Conservation (phyloP, 2,888 invertebrate genomes). For the Tromatobia lineatoria region DNA sequence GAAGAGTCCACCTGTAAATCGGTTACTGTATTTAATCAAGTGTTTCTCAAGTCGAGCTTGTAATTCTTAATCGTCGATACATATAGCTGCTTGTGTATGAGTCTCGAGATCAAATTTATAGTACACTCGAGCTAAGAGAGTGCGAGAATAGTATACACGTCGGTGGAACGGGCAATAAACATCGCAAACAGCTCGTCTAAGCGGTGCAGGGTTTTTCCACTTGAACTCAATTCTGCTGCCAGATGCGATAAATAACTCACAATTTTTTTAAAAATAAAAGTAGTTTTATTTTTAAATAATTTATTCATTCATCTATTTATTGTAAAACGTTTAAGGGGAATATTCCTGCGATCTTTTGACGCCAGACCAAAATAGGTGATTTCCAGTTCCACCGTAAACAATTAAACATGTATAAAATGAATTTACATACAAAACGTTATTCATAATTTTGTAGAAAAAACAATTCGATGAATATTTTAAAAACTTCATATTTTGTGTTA, state of each 20-base stretch:
- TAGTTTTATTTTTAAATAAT: too few relatives aligned
- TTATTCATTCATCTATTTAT: too few relatives aligned
- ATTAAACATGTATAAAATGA: too few relatives aligned
- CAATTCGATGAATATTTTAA: too few relatives aligned
- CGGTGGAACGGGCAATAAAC: constrained; percentile 19
- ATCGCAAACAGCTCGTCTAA: constrained; percentile 13
- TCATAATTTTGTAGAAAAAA: too few relatives aligned
- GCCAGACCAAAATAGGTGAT: too few relatives aligned
- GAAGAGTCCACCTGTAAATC: constrained; percentile 87
- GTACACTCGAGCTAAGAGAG: constrained; percentile 11
- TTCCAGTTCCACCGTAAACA: too few relatives aligned
- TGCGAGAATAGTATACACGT: constrained; percentile 24
- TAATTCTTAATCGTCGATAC: neutral
- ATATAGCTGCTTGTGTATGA: neutral
- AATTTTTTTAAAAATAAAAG: neutral
- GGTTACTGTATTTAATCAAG: neutral
- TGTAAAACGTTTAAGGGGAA: too few relatives aligned
- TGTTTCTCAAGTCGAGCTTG: neutral
- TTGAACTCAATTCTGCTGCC: constrained; percentile 12
- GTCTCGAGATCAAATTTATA: constrained; percentile 6
- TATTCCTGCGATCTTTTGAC: too few relatives aligned
- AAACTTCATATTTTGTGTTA: neutral
- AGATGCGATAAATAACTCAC: neutral
- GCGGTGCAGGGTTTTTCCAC: constrained; percentile 32
- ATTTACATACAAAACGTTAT: too few relatives aligned